phyloP scores from a whole-genome alignment of 1,140 invertebrate genomes.

The Agraylea sexmaculata region DNA sequence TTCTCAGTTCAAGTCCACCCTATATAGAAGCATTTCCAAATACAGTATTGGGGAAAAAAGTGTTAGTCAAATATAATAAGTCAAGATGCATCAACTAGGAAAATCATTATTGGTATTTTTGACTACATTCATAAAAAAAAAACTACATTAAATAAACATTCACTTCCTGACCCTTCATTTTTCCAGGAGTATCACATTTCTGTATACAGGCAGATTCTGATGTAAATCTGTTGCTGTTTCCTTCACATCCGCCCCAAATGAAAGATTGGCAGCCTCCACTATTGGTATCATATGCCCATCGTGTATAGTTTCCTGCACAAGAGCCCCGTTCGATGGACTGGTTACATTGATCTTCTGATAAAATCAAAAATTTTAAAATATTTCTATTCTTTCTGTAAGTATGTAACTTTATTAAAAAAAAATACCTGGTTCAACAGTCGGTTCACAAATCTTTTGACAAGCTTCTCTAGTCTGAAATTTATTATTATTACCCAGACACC shows the following conservation, averaged over 20 bases:
- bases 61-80: background rate
- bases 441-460: slow-evolving; percentile 68
- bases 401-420: slow-evolving; percentile 11
- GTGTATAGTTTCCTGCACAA: slow-evolving; percentile 68
- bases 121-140: background rate
- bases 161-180: slow-evolving; percentile 52
- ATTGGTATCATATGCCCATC: slow-evolving; percentile 72
- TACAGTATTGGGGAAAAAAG: background rate
- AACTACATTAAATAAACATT: slow-evolving; percentile 11
- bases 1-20: no score
- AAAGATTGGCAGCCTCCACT: slow-evolving; percentile 62
- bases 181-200: slow-evolving; percentile 59
- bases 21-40: no score
- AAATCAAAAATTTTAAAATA: background rate
- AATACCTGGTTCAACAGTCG: slow-evolving; percentile 55
- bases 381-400: background rate
- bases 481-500: slow-evolving; percentile 84
- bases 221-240: slow-evolving; percentile 78
- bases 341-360: slow-evolving; percentile 60
- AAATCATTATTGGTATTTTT: slow-evolving; percentile 1
- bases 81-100: background rate
- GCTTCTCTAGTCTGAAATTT: slow-evolving; percentile 72
- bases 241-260: slow-evolving; percentile 81
- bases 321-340: slow-evolving; percentile 65
- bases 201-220: slow-evolving; percentile 69